Base-by-base conservation (phyloP, 2,113 vertebrate genomes). In the Dunckerocampus dactyliophorus region DNA sequence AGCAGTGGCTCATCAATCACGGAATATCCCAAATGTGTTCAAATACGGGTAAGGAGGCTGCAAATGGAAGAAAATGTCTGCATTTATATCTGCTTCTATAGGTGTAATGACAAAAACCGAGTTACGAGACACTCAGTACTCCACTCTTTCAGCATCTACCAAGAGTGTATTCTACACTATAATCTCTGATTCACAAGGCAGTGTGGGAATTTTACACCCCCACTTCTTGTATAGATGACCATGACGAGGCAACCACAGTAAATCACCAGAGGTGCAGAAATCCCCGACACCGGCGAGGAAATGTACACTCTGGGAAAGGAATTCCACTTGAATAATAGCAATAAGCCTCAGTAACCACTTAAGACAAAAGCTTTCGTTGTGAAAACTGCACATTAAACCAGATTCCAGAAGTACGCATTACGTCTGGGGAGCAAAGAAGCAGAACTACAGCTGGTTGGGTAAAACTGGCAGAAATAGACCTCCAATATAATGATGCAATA, bases 221-320 rank as follows among this genome's bases (percentile, higher is more conserved):
- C 79, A 51, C 72, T 67, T 72, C 57, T 69, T 20, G 63, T 79
- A 43, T 14, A 56, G 63, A 80, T 56, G 72, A 74, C 87, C 82
- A 75, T 83, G 85, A 85, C 77, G 42, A 82, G 67, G 63, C 69
- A 71, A 49, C 72, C 63, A 73, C 65, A 69, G 70, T 88, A 88
- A 88, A 90, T 88, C 86, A 89, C 50, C 22, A 5, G 76, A 79
- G 67, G 74, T 47, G 68, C 69, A 85, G 79, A 87, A 89, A 87
- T 80, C 73, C 67, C 85, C 82, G 79, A 82, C 87, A 75, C 68
- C 59, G 28, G 71, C 0, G 48, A 76, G 80, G 85, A 87, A 85
- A 87, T 65, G 16, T 66, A 83, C 79, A 85, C 85, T 78, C 74
- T 85, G 84, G 84, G 85, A 87, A 85, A 82, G 69, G 74, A 80